These are phyloP conservation scores for Parnassius smintheus DNA, from an alignment of 2,888 invertebrate species.

Conservation along the genomic window DNA sequence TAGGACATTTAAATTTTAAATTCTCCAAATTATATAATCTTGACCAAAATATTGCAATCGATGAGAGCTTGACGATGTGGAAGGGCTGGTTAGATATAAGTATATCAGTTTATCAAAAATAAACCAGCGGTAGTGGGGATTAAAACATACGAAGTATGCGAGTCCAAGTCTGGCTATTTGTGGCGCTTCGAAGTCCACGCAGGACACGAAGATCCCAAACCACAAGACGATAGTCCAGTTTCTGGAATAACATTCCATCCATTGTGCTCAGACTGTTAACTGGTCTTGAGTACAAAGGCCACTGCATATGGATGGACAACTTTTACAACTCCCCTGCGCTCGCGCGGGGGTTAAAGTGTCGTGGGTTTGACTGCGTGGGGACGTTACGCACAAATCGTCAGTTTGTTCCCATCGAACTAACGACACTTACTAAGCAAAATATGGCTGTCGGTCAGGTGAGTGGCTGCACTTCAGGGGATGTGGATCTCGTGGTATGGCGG, in stretches of 20 bases:
- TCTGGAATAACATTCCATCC: constrained; percentile 21
- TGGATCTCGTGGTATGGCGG: constrained; percentile 25
- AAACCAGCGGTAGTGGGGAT: constrained; percentile 30
- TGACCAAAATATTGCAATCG: not conserved
- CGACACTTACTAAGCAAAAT: constrained; percentile 18
- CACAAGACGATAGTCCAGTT: constrained; percentile 21
- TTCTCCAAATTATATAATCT: constrained; percentile 25
- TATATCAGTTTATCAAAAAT: constrained; percentile 32
- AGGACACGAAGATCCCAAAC: too few relatives aligned
- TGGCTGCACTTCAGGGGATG: constrained; percentile 28
- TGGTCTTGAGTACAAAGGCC: constrained; percentile 34
- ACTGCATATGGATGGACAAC: constrained; percentile 39
- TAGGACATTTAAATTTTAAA: constrained; percentile 26
- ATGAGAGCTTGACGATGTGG: constrained; percentile 11
- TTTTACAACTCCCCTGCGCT: constrained; percentile 33
- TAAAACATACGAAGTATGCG: constrained; percentile 23
- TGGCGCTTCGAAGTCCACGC: too few relatives aligned
- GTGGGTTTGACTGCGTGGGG: constrained; percentile 31
- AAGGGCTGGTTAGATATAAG: constrained; percentile 37
- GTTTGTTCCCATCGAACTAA: constrained; percentile 32
- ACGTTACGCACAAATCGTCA: constrained; percentile 34
- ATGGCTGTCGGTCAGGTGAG: constrained; percentile 29
- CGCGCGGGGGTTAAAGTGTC: constrained; percentile 33
- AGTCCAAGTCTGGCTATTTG: too few relatives aligned
- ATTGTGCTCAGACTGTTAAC: constrained; percentile 29